Percentiles rank a stretch among this genome's conserved stretches.
These are phyloP conservation scores for Drosophila macrospina DNA, from an alignment of 2,888 invertebrate species.

Conservation along the genomic window DNA sequence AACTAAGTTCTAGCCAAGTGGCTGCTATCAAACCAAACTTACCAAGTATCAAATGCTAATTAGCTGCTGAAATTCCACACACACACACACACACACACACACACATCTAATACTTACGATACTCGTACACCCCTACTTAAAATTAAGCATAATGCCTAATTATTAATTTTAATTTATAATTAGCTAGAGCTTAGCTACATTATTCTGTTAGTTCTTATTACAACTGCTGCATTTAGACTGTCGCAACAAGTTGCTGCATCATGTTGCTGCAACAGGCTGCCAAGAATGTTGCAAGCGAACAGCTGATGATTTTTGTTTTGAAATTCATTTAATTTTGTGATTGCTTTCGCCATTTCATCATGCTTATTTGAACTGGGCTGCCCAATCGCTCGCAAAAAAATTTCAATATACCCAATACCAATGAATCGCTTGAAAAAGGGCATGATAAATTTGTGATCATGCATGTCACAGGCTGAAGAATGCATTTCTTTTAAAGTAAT, in stretches of 20 bases:
- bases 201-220: conserved; percentile 4
- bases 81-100: conserved; percentile 34
- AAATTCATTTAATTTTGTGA: not conserved
- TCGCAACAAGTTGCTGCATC: conserved; percentile 16
- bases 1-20: conserved; percentile 34
- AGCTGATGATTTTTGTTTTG: conserved; percentile 2
- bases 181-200: conserved; percentile 39
- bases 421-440: conserved; percentile 7
- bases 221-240: conserved; percentile 34
- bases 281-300: not conserved
- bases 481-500: not conserved
- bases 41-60: conserved; percentile 63
- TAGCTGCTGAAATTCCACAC: conserved; percentile 70
- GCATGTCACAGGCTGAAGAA: conserved; percentile 2
- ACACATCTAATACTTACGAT: conserved; percentile 17
- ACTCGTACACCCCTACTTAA: conserved; percentile 20
- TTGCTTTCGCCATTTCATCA: not conserved
- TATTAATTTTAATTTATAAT: conserved; percentile 13
- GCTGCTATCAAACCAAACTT: conserved; percentile 22
- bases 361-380: conserved; percentile 1
- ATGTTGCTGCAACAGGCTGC: conserved; percentile 5
- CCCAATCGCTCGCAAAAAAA: not conserved
- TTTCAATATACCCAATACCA: conserved; percentile 1
- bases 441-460: conserved; percentile 9
- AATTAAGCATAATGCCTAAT: conserved; percentile 27